These are phyloP conservation scores for Acanthaster planci DNA, from an alignment of 35 echinoderm and acorn worm species.

Conservation along the genomic window DNA sequence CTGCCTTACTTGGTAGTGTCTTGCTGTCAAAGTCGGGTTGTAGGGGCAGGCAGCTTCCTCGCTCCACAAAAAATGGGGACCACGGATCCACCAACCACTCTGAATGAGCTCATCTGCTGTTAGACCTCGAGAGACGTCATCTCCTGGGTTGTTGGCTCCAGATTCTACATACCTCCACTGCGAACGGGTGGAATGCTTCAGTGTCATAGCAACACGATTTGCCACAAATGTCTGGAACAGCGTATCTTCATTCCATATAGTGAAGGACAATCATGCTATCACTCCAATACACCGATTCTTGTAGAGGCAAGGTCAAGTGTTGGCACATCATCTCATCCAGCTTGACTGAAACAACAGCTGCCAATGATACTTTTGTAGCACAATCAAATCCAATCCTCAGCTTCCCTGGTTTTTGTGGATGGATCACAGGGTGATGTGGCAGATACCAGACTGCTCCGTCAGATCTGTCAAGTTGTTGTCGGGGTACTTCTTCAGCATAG, in stretches of 20 bases:
- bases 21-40: neutral
- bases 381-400: constrained; percentile 70
- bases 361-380: constrained; percentile 56
- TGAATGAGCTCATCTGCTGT: neutral
- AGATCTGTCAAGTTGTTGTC: too few relatives aligned
- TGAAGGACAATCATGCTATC: constrained; percentile 45
- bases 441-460: constrained; percentile 47
- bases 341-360: constrained; percentile 16
- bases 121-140: constrained; percentile 37
- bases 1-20: neutral
- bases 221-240: constrained; percentile 57
- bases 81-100: neutral
- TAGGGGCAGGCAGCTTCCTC: neutral
- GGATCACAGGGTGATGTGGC: constrained; percentile 65
- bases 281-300: constrained; percentile 26
- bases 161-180: constrained; percentile 61
- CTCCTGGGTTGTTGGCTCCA: constrained; percentile 39
- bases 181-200: neutral
- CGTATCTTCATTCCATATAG: constrained; percentile 50
- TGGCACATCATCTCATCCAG: neutral
- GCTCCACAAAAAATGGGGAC: neutral
- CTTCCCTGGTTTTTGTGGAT: constrained; percentile 68
- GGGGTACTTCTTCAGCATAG: constrained; percentile 49
- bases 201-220: constrained; percentile 41
- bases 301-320: neutral